Evolutionary conservation across 2,888 invertebrate species (phyloP).

Genomic region (Drosophila percnosoma): DNA sequence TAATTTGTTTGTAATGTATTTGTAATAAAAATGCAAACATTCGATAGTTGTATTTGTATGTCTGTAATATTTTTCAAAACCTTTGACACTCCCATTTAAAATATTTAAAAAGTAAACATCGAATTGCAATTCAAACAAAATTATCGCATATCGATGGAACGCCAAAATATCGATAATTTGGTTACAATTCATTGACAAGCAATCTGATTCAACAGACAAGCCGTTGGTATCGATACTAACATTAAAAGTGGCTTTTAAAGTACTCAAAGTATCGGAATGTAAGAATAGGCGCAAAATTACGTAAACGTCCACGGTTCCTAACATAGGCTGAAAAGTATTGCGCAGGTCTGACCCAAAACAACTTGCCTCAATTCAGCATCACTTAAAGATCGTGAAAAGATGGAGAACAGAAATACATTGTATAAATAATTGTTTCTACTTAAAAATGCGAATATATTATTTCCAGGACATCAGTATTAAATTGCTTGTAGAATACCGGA

Average conservation of each 20-base stretch:
- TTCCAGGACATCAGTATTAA: neutral
- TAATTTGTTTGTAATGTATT: neutral
- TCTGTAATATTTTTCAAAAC: neutral
- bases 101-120: neutral
- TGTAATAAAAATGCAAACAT: neutral
- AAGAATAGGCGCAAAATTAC: neutral
- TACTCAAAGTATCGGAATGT: neutral
- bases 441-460: neutral
- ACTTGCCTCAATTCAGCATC: no score
- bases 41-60: neutral
- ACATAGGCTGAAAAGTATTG: neutral
- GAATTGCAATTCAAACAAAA: neutral
- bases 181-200: neutral
- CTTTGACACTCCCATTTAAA: neutral
- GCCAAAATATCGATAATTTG: conserved; percentile 4
- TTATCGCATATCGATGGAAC: neutral
- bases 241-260: neutral
- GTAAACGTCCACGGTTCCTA: neutral
- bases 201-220: neutral
- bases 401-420: neutral
- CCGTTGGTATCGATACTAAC: neutral
- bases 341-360: conserved; percentile 4
- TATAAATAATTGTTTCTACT: neutral
- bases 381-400: neutral
- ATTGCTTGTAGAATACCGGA: neutral